Evolutionary conservation across 2,888 invertebrate genomes (phyloP), one percentile per base, ranked within the genome.

Genomic region (Dorcus parallelipipedus): DNA sequence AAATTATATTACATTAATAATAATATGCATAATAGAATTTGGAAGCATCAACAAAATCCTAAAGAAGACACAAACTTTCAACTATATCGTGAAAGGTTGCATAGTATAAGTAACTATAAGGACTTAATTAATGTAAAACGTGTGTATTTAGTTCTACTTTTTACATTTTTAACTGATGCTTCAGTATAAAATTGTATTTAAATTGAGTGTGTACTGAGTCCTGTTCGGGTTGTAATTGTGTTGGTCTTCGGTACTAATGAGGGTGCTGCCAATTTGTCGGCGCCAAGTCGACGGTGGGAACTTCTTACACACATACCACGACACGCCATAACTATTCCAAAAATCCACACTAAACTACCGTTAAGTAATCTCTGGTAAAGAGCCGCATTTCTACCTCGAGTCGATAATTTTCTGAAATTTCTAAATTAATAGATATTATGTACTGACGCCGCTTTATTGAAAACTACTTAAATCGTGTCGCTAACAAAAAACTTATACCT

Each of bases 181-280:
- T 33, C 26, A 6, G 1, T 6, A 33, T 33, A 7, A 33, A 7
- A 33, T 33, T 6, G 0, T 33, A 33, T 33, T 33, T 33, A 33
- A 33, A 20, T 10, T 45, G 45, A 20, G 23, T 45, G n/a, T 9
- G 45, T 23, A 45, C 45, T 20, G 45, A 10, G 45, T 20, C 9
- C 45, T 10, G 45, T 9, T 45, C 41, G 9, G 26, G 33, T 49
- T 23, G 53, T 53, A 53, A 53, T 53, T 58, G 48, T 57, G 20
- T 53, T 23, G 45, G 45, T 45, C 45, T 52, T 52, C 17, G 45
- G 51, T 43, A 20, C 66, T 68, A 70, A 69, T 69, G 65, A 67
- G 66, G 68, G 67, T 67, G 68, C 69, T 69, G 70, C 70, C 72
- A 73, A 73, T 73, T 73, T 73, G 60, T 65, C 54, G 73, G 73